A percentile compares a stretch with the other conserved stretches of the same genome.
Evolutionary conservation across 2,888 invertebrate species (phyloP).

Genomic region (Drosophila siamana): DNA sequence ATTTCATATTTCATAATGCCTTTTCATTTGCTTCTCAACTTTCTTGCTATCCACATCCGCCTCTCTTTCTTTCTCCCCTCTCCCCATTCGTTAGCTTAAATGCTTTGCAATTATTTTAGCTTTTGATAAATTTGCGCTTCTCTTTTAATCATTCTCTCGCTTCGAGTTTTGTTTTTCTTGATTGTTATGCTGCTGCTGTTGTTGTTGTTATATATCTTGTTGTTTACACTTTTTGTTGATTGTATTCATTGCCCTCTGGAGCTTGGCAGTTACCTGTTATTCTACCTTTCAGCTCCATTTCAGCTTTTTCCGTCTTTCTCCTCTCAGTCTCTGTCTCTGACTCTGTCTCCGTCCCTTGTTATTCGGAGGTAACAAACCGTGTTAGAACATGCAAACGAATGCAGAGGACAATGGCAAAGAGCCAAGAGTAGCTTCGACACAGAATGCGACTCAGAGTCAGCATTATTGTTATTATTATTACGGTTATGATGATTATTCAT

Average conservation of each 20-base stretch:
- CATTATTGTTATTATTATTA: constrained; percentile 30
- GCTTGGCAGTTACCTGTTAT: constrained; percentile 41
- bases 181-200: constrained; percentile 13
- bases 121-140: constrained; percentile 25
- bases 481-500: constrained; percentile 27
- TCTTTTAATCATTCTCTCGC: constrained; percentile 41
- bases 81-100: constrained; percentile 31
- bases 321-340: not conserved
- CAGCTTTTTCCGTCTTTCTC: not conserved
- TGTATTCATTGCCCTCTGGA: constrained; percentile 70
- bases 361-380: constrained; percentile 45
- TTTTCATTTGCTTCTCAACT: constrained; percentile 35
- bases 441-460: constrained; percentile 1
- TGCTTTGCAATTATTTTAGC: constrained; percentile 62
- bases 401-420: constrained; percentile 2
- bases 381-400: constrained; percentile 52
- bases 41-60: not conserved
- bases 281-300: not conserved
- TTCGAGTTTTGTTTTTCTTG: constrained; percentile 8
- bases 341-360: not conserved
- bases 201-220: constrained; percentile 33
- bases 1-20: constrained; percentile 48
- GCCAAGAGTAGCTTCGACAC: not conserved
- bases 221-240: constrained; percentile 65
- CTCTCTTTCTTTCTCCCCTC: too few relatives aligned